These are phyloP conservation scores for Umimayanthus chanpuru DNA, from an alignment of 92 coral and sea anemone genomes.

Conservation along the genomic window DNA sequence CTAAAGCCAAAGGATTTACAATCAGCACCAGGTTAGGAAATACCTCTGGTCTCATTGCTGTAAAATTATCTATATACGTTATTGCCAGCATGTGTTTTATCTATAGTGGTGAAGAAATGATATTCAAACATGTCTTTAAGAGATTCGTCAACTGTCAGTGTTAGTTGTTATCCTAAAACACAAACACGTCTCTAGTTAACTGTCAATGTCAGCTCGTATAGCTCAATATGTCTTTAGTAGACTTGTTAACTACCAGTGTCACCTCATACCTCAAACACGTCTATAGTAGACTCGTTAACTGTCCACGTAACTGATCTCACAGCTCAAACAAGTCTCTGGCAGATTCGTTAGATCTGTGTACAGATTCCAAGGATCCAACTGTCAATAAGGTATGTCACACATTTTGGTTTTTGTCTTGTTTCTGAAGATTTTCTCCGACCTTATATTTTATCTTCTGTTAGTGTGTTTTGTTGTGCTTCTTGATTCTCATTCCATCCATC, in stretches of 20 bases:
- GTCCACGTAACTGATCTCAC: not conserved
- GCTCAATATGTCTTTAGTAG: not conserved
- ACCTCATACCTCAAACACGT: too few relatives aligned
- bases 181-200: too few relatives aligned
- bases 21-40: constrained; percentile 73
- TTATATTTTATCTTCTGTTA: too few relatives aligned
- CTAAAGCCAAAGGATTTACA: constrained; percentile 80
- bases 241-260: not conserved
- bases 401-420: not conserved
- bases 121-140: too few relatives aligned
- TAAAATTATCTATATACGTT: not conserved
- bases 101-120: too few relatives aligned
- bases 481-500: too few relatives aligned
- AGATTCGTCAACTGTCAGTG: too few relatives aligned
- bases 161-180: too few relatives aligned
- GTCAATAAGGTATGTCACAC: constrained; percentile 75
- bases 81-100: too few relatives aligned
- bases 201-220: too few relatives aligned
- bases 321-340: constrained; percentile 92
- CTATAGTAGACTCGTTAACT: not conserved
- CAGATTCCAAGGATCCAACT: constrained; percentile 77
- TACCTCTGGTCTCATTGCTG: not conserved
- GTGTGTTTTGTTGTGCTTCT: too few relatives aligned
- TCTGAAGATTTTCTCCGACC: not conserved
- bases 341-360: constrained; percentile 81